These are phyloP conservation scores for Torymus aiolomorphi DNA, from an alignment of 2,888 invertebrate genomes.

Conservation along the genomic window DNA sequence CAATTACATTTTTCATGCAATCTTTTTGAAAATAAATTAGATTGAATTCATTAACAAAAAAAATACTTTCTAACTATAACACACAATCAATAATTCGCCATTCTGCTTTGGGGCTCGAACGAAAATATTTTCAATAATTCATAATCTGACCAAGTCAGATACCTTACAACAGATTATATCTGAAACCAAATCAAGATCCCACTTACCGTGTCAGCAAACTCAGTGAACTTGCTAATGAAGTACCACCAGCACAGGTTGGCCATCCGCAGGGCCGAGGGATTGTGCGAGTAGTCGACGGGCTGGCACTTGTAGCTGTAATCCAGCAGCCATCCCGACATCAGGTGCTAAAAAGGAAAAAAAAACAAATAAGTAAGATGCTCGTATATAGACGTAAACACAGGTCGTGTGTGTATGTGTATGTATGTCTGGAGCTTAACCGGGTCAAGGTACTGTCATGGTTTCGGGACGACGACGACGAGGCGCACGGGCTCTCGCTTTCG, in stretches of 20 bases:
- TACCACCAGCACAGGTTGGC: constrained; percentile 92
- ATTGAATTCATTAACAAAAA: no score
- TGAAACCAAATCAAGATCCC: background rate
- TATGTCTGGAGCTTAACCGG: background rate
- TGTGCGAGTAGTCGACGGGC: constrained; percentile 94
- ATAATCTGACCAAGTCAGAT: no score
- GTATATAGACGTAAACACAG: no score
- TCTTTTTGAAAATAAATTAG: no score
- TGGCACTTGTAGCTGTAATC: constrained; percentile 95
- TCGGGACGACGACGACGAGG: background rate
- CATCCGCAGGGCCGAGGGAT: constrained; percentile 84
- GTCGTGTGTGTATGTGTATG: no score
- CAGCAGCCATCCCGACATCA: constrained; percentile 93
- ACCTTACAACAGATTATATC: no score
- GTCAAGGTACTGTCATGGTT: constrained; percentile 57
- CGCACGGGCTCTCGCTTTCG: constrained; percentile 13
- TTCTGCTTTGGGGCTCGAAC: no score
- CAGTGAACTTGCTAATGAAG: constrained; percentile 91
- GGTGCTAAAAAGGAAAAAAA: constrained; percentile 79
- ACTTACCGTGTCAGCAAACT: constrained; percentile 88
- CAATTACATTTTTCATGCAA: no score
- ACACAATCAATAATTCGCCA: no score
- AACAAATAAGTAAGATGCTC: no score
- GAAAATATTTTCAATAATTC: no score
- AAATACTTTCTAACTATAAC: no score